Percentiles rank a stretch among this genome's conserved stretches.
Evolutionary conservation across 1,140 invertebrate species (phyloP).

Genomic region (Littorina saxatilis): DNA sequence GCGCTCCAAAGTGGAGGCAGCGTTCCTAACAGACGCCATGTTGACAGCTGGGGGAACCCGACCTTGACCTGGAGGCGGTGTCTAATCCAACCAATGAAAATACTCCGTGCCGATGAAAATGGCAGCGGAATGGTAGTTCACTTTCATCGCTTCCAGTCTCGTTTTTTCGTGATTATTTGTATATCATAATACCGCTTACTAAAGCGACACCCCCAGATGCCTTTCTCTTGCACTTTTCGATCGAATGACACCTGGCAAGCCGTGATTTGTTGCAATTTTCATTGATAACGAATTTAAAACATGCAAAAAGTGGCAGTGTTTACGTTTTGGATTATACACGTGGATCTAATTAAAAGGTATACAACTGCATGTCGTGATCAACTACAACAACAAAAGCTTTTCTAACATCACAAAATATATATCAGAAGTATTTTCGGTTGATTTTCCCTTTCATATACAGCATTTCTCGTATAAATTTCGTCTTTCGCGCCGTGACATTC

Average conservation of each 20-base stretch:
- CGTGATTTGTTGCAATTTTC: not conserved
- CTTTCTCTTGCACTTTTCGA: not conserved
- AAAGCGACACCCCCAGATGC: not conserved
- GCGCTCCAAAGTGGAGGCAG: constrained; percentile 42
- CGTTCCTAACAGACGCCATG: constrained; percentile 49
- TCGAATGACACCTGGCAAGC: constrained; percentile 18
- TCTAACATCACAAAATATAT: not conserved
- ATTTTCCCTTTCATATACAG: not conserved
- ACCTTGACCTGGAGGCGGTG: constrained; percentile 37
- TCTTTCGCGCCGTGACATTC: constrained; percentile 21
- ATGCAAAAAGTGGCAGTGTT: not conserved
- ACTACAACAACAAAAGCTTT: not conserved
- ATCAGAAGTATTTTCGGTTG: not conserved
- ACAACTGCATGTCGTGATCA: not conserved
- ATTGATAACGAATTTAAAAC: constrained; percentile 5
- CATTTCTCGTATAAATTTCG: not conserved
- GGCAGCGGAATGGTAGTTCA: constrained; percentile 21
- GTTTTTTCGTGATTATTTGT: constrained; percentile 39
- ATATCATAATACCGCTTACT: constrained; percentile 46
- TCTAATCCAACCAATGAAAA: constrained; percentile 50
- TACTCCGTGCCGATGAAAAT: constrained; percentile 24
- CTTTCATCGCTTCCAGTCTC: constrained; percentile 6
- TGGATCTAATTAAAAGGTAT: not conserved
- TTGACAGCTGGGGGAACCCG: constrained; percentile 9
- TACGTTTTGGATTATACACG: not conserved